phyloP scores from a whole-genome alignment of 2,888 invertebrate genomes.

The Exocentrus adspersus region DNA sequence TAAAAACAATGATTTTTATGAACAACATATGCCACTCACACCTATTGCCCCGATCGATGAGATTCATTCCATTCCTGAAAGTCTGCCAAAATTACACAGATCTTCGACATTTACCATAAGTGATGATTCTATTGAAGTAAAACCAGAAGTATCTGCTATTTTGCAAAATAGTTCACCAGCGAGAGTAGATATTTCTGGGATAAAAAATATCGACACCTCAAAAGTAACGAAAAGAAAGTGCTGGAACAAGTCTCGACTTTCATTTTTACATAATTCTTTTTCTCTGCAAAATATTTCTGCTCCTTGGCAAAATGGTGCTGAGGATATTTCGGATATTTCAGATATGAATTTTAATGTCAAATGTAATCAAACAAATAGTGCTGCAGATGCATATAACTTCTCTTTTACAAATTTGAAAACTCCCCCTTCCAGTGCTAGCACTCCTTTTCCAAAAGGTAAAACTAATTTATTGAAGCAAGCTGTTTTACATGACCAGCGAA shows the following conservation, averaged over 20 bases:
- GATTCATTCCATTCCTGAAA: background rate
- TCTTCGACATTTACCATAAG: background rate
- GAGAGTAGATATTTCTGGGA: background rate
- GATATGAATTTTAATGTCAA: background rate
- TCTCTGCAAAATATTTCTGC: constrained; percentile 23
- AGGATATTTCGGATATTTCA: background rate
- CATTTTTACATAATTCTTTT: constrained; percentile 25
- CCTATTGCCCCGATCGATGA: too few species aligned
- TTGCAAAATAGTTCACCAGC: background rate
- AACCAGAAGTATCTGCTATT: background rate
- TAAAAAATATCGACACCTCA: background rate
- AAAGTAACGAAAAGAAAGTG: constrained; percentile 27
- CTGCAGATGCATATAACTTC: too few species aligned
- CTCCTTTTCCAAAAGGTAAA: constrained; percentile 16
- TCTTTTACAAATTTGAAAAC: background rate
- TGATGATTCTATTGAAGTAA: background rate
- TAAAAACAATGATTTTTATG: too few species aligned
- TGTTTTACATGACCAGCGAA: background rate
- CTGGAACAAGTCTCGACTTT: constrained; percentile 32
- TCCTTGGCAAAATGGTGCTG: constrained; percentile 12
- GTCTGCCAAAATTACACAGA: constrained; percentile 4
- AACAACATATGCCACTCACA: too few species aligned
- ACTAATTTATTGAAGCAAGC: background rate
- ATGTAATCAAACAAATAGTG: background rate
- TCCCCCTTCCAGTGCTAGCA: constrained; percentile 23